phyloP scores from a whole-genome alignment of 2,888 invertebrate genomes.

The Aphidoletes aphidimyza region DNA sequence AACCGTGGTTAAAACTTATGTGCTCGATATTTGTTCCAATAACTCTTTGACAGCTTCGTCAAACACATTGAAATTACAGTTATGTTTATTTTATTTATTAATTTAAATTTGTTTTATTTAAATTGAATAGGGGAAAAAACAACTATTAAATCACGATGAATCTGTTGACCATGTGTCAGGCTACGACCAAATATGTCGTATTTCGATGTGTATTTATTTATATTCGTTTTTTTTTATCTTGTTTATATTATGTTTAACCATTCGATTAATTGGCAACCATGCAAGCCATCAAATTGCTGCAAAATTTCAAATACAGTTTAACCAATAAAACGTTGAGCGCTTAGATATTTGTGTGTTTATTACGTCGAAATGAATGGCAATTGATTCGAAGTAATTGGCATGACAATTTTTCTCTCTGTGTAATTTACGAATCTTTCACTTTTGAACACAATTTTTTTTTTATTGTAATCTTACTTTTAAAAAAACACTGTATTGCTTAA shows the following conservation, averaged over 20 bases:
- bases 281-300: too few relatives aligned
- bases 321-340: too few relatives aligned
- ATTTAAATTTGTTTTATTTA: not conserved
- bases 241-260: not conserved
- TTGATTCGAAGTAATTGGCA: not conserved
- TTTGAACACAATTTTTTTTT: constrained; percentile 19
- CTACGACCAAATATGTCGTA: constrained; percentile 42
- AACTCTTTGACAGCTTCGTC: not conserved
- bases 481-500: constrained; percentile 47
- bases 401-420: not conserved
- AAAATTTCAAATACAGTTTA: too few relatives aligned
- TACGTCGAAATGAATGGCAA: not conserved
- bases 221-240: not conserved
- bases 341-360: too few relatives aligned
- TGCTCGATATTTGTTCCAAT: not conserved
- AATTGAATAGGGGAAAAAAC: not conserved
- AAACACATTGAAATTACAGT: not conserved
- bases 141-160: constrained; percentile 14
- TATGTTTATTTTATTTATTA: not conserved
- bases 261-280: not conserved
- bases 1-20: too few relatives aligned
- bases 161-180: constrained; percentile 24
- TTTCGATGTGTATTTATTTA: constrained; percentile 43
- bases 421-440: not conserved
- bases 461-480: constrained; percentile 4